phyloP scores from a whole-genome alignment of 2,797 vertebrate genomes.

The Furcifer pardalis region DNA sequence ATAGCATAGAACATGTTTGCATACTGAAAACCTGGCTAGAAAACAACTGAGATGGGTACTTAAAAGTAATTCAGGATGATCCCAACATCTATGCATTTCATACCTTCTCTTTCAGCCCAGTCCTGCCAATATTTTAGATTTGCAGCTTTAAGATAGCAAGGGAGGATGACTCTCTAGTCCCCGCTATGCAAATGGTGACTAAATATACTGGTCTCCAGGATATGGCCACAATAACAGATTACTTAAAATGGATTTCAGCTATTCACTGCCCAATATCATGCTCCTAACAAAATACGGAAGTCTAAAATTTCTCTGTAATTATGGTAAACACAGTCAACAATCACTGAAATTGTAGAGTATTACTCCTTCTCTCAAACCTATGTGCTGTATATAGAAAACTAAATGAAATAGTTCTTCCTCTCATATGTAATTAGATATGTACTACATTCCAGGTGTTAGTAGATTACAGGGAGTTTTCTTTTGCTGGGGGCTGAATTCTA shows the following conservation, averaged over 20 bases:
- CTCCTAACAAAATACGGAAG: slow-evolving; percentile 67
- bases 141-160: slow-evolving; percentile 50
- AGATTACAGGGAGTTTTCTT: slow-evolving; percentile 34
- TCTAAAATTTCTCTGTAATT: slow-evolving; percentile 73
- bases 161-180: slow-evolving; percentile 48
- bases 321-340: slow-evolving; percentile 70
- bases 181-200: slow-evolving; percentile 58
- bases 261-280: slow-evolving; percentile 72
- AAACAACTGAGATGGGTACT: background rate
- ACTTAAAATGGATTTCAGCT: slow-evolving; percentile 66
- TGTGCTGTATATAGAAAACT: slow-evolving; percentile 66
- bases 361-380: slow-evolving; percentile 59
- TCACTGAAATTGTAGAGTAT: slow-evolving; percentile 68
- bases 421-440: slow-evolving; percentile 25
- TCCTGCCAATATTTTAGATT: slow-evolving; percentile 24
- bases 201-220: slow-evolving; percentile 69
- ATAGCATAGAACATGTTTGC: background rate
- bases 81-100: background rate
- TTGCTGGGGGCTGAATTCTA: slow-evolving; percentile 31
- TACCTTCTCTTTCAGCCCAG: slow-evolving; percentile 35
- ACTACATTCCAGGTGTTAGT: slow-evolving; percentile 46
- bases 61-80: slow-evolving; percentile 5
- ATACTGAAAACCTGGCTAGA: background rate
- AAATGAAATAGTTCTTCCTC: slow-evolving; percentile 63
- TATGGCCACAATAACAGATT: slow-evolving; percentile 72